Evolutionary conservation across 2,888 invertebrate genomes (phyloP).

Genomic region (Steinernema scapterisci): DNA sequence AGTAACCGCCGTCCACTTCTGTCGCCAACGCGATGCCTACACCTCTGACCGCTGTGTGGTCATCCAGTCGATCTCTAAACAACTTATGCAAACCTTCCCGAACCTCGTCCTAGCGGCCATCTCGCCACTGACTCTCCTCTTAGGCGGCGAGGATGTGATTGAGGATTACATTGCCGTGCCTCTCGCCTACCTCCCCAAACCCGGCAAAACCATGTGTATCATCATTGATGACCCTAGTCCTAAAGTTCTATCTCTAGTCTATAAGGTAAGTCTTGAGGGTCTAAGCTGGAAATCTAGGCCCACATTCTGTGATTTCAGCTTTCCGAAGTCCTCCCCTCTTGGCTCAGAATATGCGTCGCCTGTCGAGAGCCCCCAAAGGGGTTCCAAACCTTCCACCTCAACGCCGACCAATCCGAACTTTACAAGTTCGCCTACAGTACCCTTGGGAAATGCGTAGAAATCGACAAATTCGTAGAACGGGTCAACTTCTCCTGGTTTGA

Average conservation of each 20-base stretch:
- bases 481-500: not conserved
- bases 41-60: constrained; percentile 50
- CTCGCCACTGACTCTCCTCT: constrained; percentile 47
- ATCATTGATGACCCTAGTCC: constrained; percentile 10
- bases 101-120: constrained; percentile 52
- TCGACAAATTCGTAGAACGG: not conserved
- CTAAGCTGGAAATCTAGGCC: not conserved
- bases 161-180: constrained; percentile 47
- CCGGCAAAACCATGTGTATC: constrained; percentile 4
- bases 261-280: not conserved
- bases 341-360: constrained; percentile 7
- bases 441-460: not conserved
- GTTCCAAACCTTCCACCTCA: not conserved
- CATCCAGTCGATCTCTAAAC: constrained; percentile 42
- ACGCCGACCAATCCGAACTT: not conserved
- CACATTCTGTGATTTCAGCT: constrained; percentile 18
- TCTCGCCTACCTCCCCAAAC: constrained; percentile 32
- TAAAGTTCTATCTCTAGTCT: constrained; percentile 7
- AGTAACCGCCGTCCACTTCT: constrained; percentile 51
- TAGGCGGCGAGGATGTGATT: constrained; percentile 43
- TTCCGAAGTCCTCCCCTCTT: constrained; percentile 1
- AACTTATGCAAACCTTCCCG: constrained; percentile 46
- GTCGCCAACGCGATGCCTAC: constrained; percentile 44
- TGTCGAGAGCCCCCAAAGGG: not conserved
- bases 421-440: constrained; percentile 23